These are phyloP conservation scores for Spatulosminthurus flaviceps DNA, from an alignment of 2,888 invertebrate species.

Conservation along the genomic window DNA sequence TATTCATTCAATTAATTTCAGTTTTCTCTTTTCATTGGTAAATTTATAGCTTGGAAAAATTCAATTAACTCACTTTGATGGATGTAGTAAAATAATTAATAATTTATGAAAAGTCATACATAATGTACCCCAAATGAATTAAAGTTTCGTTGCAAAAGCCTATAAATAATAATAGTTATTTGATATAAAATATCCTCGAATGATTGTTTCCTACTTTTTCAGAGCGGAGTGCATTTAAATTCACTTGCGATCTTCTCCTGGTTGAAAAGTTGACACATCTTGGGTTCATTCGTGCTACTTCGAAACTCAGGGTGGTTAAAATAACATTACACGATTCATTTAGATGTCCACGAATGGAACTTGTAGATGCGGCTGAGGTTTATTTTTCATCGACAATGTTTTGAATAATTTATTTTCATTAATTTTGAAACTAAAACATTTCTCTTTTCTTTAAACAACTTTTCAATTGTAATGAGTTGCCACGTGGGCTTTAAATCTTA, in stretches of 20 bases:
- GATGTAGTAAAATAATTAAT: not conserved
- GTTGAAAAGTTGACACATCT: no score
- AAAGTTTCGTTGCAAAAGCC: not conserved
- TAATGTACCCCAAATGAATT: not conserved
- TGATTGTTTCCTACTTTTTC: conserved; percentile 1
- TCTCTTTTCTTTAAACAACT: not conserved
- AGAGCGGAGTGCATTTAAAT: not conserved
- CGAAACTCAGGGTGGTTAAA: no score
- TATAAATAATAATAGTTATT: not conserved
- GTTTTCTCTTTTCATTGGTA: conserved; percentile 11
- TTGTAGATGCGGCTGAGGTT: no score
- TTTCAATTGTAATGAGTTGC: conserved; percentile 8
- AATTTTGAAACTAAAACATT: not conserved
- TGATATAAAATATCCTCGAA: not conserved
- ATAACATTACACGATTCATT: not conserved
- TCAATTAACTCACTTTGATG: not conserved
- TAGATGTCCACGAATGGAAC: not conserved
- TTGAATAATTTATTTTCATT: not conserved
- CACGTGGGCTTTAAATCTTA: no score
- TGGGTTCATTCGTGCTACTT: no score
- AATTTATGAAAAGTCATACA: no score
- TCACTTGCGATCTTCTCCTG: not conserved
- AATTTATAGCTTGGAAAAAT: conserved; percentile 15
- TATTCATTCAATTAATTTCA: conserved; percentile 11
- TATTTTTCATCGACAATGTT: no score